phyloP scores from a whole-genome alignment of 2,888 invertebrate genomes.

The Chymomyza fuscimana region DNA sequence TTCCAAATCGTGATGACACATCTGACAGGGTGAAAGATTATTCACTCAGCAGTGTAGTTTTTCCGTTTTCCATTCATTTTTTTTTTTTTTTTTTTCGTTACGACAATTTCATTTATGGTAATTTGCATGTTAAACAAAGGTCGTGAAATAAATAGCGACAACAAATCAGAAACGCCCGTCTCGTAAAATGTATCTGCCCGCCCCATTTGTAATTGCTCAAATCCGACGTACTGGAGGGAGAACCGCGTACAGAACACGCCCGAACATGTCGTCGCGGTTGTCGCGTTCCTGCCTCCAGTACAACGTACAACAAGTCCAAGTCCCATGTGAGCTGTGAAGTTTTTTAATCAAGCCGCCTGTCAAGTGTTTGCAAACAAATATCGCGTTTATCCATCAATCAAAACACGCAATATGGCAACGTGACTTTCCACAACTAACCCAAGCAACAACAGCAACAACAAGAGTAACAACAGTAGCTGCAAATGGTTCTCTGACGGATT shows the following conservation, averaged over 20 bases:
- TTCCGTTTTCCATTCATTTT: background rate
- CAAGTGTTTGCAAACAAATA: constrained; percentile 75
- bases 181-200: constrained; percentile 13
- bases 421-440: constrained; percentile 51
- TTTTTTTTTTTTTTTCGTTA: constrained; percentile 22
- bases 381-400: constrained; percentile 76
- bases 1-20: constrained; percentile 54
- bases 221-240: constrained; percentile 42
- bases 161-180: constrained; percentile 58
- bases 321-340: constrained; percentile 79
- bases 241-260: constrained; percentile 42
- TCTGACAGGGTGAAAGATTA: constrained; percentile 68
- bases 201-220: background rate
- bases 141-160: constrained; percentile 68
- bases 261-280: constrained; percentile 58
- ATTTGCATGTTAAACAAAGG: constrained; percentile 77
- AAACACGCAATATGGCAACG: constrained; percentile 66
- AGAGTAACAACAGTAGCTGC: constrained; percentile 33
- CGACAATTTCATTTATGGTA: constrained; percentile 74
- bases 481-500: constrained; percentile 63
- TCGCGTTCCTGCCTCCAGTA: constrained; percentile 5
- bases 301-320: constrained; percentile 34
- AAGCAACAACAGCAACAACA: constrained; percentile 5
- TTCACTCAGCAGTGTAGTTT: constrained; percentile 9
- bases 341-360: constrained; percentile 79